Evolutionary conservation across 64 coral and sea anemone species (phyloP).

Genomic region (Stylophora pistillata): DNA sequence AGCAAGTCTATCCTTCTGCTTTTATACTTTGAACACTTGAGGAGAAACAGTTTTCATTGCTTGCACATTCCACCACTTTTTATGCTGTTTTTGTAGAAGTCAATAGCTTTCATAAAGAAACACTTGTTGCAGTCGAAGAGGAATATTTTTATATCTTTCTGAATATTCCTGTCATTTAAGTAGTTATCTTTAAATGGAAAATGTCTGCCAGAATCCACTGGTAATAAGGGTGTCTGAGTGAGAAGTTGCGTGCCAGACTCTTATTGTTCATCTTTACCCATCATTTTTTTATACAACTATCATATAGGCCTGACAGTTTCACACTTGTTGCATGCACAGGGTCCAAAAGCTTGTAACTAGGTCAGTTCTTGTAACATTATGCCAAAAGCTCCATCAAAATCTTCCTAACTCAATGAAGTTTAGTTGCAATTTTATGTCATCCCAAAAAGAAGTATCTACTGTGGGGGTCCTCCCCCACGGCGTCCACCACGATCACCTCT

Average conservation of each 20-base stretch:
- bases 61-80: not conserved
- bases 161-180: not conserved
- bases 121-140: not conserved
- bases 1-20: not conserved
- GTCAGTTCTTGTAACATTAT: conserved; percentile 55
- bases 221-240: not conserved
- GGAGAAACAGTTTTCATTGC: not conserved
- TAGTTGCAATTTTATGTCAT: conserved; percentile 15
- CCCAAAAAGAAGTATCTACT: conserved; percentile 24
- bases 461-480: conserved; percentile 55
- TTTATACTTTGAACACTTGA: not conserved
- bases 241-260: not conserved
- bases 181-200: conserved; percentile 3
- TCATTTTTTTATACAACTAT: not conserved
- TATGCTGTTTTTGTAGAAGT: not conserved
- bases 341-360: conserved; percentile 39
- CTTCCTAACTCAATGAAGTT: conserved; percentile 71
- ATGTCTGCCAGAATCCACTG: not conserved
- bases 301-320: not conserved
- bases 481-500: conserved; percentile 15
- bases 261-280: not conserved
- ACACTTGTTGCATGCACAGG: conserved; percentile 12
- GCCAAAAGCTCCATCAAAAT: conserved; percentile 93
- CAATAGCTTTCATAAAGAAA: not conserved
- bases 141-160: not conserved